Percentiles rank a stretch among this genome's conserved stretches.
Conservation (phyloP, 1,140 invertebrate species). For the Drosophila paulistorum region DNA sequence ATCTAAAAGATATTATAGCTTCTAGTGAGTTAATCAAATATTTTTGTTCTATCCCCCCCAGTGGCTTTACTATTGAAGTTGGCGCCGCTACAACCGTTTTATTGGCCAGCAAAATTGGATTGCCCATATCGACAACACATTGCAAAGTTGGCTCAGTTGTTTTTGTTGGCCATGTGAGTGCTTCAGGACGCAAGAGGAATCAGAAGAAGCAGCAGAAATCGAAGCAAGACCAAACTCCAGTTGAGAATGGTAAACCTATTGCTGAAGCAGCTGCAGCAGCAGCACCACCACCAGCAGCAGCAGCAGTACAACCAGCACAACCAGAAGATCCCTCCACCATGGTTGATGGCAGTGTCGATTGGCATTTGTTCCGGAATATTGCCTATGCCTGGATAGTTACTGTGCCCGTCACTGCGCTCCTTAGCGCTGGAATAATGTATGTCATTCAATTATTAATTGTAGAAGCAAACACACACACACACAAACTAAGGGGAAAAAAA, state of each 20-base stretch:
- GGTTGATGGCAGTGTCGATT: constrained; percentile 88
- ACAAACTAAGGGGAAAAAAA: constrained; percentile 41
- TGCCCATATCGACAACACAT: constrained; percentile 99
- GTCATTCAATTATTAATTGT: constrained; percentile 83
- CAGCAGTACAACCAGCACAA: constrained; percentile 13
- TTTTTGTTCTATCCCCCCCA: constrained; percentile 83
- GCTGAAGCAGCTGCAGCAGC: not conserved
- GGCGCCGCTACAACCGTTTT: constrained; percentile 98
- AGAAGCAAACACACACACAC: constrained; percentile 41
- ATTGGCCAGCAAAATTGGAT: constrained; percentile 96
- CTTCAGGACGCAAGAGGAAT: constrained; percentile 72
- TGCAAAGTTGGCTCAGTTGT: constrained; percentile 99
- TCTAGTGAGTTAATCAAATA: not conserved
- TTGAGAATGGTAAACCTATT: not conserved
- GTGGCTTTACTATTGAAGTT: constrained; percentile 97
- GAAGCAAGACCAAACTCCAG: constrained; percentile 20
- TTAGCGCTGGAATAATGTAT: constrained; percentile 93
- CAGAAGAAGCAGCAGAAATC: constrained; percentile 15
- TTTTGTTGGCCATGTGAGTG: constrained; percentile 92
- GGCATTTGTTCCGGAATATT: constrained; percentile 97
- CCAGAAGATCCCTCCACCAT: constrained; percentile 15
- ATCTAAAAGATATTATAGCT: not conserved
- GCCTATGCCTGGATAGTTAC: constrained; percentile 98
- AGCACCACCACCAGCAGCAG: not conserved
- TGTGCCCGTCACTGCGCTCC: constrained; percentile 93